Conservation (phyloP, 1,140 invertebrate species). For the Andricus grossulariae region DNA sequence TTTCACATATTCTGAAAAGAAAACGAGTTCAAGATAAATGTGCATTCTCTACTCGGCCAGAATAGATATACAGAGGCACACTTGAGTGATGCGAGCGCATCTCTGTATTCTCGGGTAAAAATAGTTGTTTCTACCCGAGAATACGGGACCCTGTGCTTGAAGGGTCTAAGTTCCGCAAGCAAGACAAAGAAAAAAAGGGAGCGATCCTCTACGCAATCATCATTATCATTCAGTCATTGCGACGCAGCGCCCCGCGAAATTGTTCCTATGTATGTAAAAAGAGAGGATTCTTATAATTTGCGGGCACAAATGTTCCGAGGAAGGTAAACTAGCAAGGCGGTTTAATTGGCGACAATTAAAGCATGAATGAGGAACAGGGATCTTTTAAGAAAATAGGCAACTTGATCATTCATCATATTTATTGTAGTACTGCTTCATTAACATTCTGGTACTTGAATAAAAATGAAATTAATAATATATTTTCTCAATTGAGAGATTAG, state of each 20-base stretch:
- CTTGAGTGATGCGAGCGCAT: background rate
- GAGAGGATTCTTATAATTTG: background rate
- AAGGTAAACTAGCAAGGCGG: background rate
- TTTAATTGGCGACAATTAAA: background rate
- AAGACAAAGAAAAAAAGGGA: constrained; percentile 38
- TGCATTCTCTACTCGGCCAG: constrained; percentile 32
- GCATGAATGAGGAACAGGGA: background rate
- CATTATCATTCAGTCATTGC: constrained; percentile 35
- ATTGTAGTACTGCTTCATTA: too few relatives aligned
- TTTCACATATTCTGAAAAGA: background rate
- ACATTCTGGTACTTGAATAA: too few relatives aligned
- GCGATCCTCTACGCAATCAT: constrained; percentile 40
- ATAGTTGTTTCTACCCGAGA: background rate
- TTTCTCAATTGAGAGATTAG: too few relatives aligned
- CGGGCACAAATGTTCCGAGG: background rate
- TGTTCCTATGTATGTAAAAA: background rate
- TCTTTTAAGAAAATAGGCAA: too few relatives aligned
- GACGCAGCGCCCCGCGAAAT: constrained; percentile 10
- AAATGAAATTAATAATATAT: too few relatives aligned
- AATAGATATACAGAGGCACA: constrained; percentile 10
- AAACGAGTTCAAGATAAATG: constrained; percentile 31
- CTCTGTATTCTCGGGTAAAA: constrained; percentile 12
- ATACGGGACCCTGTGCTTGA: constrained; percentile 25
- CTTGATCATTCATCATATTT: too few relatives aligned
- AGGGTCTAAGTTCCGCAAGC: background rate